These are phyloP conservation scores for Strigamia transsilvanica DNA, from an alignment of 2,888 invertebrate genomes.

Conservation along the genomic window DNA sequence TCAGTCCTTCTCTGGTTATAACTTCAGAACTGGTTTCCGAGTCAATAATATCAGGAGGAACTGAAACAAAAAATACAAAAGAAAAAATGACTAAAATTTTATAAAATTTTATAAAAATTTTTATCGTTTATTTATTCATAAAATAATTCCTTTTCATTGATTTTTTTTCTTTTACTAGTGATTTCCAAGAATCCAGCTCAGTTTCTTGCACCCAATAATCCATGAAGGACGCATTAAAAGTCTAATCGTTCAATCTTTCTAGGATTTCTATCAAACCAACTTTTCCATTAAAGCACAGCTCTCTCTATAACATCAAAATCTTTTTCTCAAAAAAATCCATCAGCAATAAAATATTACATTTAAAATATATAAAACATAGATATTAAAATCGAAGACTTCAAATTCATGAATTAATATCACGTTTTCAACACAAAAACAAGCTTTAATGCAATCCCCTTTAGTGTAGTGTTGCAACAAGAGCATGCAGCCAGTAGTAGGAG, in stretches of 20 bases:
- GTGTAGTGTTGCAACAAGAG: not conserved
- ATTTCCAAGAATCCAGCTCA: slow-evolving; percentile 10
- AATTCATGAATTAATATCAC: not conserved
- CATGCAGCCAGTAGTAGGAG: not conserved
- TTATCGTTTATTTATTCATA: not conserved
- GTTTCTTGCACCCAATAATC: slow-evolving; percentile 30
- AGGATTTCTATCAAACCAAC: slow-evolving; percentile 26
- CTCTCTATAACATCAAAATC: not conserved
- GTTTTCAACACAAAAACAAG: not conserved
- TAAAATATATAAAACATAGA: not conserved
- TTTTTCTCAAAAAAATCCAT: not conserved
- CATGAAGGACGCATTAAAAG: slow-evolving; percentile 25
- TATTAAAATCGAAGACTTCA: too few species aligned
- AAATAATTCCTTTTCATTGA: not conserved
- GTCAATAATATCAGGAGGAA: slow-evolving; percentile 89
- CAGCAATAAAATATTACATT: not conserved
- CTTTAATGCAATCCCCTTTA: not conserved
- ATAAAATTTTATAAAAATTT: not conserved
- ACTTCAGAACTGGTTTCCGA: slow-evolving; percentile 90
- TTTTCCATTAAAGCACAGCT: slow-evolving; percentile 3
- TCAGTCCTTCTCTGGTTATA: slow-evolving; percentile 87
- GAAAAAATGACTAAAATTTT: not conserved
- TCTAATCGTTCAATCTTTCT: slow-evolving; percentile 25
- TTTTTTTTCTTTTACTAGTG: not conserved
- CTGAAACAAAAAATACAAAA: slow-evolving; percentile 67